Evolutionary conservation across 1,140 invertebrate species (phyloP), one percentile per base, ranked within the genome.

Genomic region (Microvelia longipes): DNA sequence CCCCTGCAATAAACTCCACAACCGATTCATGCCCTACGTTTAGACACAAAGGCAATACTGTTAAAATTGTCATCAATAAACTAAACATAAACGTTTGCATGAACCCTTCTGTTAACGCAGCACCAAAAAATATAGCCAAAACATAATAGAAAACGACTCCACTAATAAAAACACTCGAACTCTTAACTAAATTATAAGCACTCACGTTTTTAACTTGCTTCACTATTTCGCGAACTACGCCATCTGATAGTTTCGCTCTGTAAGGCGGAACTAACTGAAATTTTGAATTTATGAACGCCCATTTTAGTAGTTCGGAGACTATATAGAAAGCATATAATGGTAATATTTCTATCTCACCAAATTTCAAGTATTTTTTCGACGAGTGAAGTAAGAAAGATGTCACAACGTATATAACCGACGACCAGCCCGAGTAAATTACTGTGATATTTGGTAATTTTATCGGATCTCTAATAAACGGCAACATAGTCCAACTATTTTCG

Each of bases 1-100:
- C 50, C 2, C 71, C 71, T 19, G 69, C 24, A 26, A 71, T 28
- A 61, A 73, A 68, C 50, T 70, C 61, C 50, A 73, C 24, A 70
- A 79, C 77, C 25, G 77, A 78, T 35, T 82, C 77, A 1, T 84
- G 77, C 5, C 87, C 87, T 60, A 85, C 75, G 73, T 88, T 82
- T 1, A 87, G 77, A 72, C 83, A 83, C 15, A 84, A 77, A 2
- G 89, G 88, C 67, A 89, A 81, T 67, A 86, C 81, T 27, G 87
- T 87, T n/a, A 91, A 78, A 2, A 83, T 77, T 14, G 86, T 84
- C 70, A 92, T 73, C 62, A 90, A 80, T 27, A 85, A 66, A 28
- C 87, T 83, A 73, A 92, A 84, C 81, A 89, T 87, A 13, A 87
- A 83, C 1, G 90, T 92, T 77, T 90, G 86, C 75, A 88, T 84